These are phyloP conservation scores for Cephus spinipes DNA, from an alignment of 2,888 invertebrate genomes.

Conservation along the genomic window DNA sequence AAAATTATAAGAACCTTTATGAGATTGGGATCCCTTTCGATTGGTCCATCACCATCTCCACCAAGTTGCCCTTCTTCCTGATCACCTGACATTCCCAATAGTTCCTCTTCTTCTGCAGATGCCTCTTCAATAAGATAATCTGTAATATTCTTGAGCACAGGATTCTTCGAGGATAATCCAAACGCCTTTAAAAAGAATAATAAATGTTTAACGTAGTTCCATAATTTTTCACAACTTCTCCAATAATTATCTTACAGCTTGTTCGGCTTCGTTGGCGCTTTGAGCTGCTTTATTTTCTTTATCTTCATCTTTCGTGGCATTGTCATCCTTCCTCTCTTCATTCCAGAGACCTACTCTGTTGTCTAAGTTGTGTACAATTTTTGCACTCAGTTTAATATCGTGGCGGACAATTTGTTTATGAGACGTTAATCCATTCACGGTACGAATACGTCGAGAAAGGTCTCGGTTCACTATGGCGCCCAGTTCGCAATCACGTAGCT, in stretches of 20 bases:
- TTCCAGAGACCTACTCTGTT: slow-evolving; percentile 85
- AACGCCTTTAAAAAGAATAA: slow-evolving; percentile 67
- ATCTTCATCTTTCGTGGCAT: slow-evolving; percentile 31
- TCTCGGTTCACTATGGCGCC: slow-evolving; percentile 98
- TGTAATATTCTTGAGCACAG: slow-evolving; percentile 95
- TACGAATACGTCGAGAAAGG: slow-evolving; percentile 91
- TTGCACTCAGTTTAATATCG: slow-evolving; percentile 92
- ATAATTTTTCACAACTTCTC: not conserved
- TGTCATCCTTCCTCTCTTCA: slow-evolving; percentile 65
- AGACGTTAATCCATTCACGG: slow-evolving; percentile 90
- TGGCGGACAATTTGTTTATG: slow-evolving; percentile 90
- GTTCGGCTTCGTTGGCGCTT: slow-evolving; percentile 50
- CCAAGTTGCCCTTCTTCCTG: slow-evolving; percentile 69
- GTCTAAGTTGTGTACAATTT: slow-evolving; percentile 92
- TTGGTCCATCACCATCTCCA: slow-evolving; percentile 67
- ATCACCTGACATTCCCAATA: slow-evolving; percentile 76
- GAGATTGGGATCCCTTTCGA: slow-evolving; percentile 80
- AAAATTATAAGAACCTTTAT: slow-evolving; percentile 72
- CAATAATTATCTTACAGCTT: slow-evolving; percentile 46
- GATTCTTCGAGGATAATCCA: slow-evolving; percentile 87
- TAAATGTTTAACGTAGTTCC: not conserved
- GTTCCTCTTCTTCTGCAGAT: slow-evolving; percentile 97
- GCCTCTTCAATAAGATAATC: slow-evolving; percentile 98
- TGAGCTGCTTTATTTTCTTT: slow-evolving; percentile 47
- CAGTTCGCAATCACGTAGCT: slow-evolving; percentile 91